phyloP scores from a whole-genome alignment of 2,797 vertebrate species.

The Sebastes melanostomus region DNA sequence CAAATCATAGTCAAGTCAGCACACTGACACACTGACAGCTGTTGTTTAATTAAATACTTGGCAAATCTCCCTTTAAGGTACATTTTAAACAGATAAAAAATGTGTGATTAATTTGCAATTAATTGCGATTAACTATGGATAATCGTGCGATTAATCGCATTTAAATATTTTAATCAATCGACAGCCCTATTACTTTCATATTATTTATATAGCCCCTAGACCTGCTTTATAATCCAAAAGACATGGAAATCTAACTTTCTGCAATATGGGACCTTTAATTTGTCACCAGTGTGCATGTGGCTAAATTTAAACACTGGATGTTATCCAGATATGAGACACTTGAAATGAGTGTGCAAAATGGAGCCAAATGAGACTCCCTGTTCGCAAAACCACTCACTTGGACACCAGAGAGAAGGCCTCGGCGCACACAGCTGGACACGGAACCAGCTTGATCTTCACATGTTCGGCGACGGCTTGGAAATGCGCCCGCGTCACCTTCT shows the following conservation, averaged over 20 bases:
- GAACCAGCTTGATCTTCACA: conserved; percentile 91
- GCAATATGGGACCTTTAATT: not conserved
- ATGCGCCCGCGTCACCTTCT: conserved; percentile 91
- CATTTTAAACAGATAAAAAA: fast-evolving
- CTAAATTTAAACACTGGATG: not conserved
- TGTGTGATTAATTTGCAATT: too few species aligned
- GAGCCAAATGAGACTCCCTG: not conserved
- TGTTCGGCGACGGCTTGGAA: conserved; percentile 92
- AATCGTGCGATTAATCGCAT: too few species aligned
- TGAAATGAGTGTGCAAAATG: conserved; percentile 4
- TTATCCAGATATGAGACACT: not conserved
- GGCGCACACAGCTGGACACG: conserved; percentile 94
- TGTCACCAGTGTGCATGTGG: not conserved
- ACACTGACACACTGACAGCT: too few species aligned
- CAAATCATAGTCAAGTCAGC: too few species aligned
- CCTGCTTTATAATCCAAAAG: not conserved
- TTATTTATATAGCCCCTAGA: not conserved
- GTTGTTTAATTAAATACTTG: too few species aligned
- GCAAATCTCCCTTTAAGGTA: too few species aligned
- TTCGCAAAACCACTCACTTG: conserved; percentile 84
- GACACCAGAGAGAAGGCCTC: conserved; percentile 96
- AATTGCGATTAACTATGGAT: too few species aligned
- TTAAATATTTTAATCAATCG: fast-evolving
- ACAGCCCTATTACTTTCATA: not conserved
- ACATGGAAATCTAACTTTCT: not conserved